Base-by-base conservation (phyloP, 2,888 invertebrate genomes). In the Hermodice carunculata region DNA sequence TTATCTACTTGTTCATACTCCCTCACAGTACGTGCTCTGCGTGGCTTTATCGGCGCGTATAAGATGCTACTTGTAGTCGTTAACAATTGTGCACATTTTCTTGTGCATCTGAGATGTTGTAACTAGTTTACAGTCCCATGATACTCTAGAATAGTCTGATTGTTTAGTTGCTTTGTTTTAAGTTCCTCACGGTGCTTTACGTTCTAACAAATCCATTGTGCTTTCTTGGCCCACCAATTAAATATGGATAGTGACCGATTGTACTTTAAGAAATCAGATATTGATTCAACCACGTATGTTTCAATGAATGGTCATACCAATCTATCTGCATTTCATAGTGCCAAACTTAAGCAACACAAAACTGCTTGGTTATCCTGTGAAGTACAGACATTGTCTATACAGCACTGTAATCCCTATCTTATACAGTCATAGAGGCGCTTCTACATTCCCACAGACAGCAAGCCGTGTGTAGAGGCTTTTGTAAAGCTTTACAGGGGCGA, bases 391-490 rank as follows among this genome's bases (percentile, higher is more conserved):
- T 0, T 61, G 69, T 8, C 72, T 37, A n/a, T 19, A 6, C 11
- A 44, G 22, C 72, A 76, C 40, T 76, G 67, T 34, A 66, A 67
- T 42, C 75, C 72, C 14, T 67, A 37, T 51, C 64, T 71, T n/a
- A 68, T 74, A 65, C 54, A 34, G 22, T 37, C 22, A 37, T 19
- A 6, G 17, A 5, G 8, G 6, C 8, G 6, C 6, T 14, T 44
- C 19, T 19, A 6, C 17, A 19, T 44, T 8, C 44, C 19, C 8
- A 44, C 44, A 11, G 14, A 44, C 44, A 44, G n/a, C n/a, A n/a
- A n/a, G n/a, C n/a, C n/a, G n/a, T n/a, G n/a, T n/a, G n/a, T n/a
- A n/a, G n/a, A n/a, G 19, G 44, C 44, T 8, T 14, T n/a, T n/a
- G 6, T n/a, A 19, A 44, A 19, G 22, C 19, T 44, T 6, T 44